Base-by-base conservation (phyloP, 2,888 invertebrate genomes). In the Stenotaenia linearis region DNA sequence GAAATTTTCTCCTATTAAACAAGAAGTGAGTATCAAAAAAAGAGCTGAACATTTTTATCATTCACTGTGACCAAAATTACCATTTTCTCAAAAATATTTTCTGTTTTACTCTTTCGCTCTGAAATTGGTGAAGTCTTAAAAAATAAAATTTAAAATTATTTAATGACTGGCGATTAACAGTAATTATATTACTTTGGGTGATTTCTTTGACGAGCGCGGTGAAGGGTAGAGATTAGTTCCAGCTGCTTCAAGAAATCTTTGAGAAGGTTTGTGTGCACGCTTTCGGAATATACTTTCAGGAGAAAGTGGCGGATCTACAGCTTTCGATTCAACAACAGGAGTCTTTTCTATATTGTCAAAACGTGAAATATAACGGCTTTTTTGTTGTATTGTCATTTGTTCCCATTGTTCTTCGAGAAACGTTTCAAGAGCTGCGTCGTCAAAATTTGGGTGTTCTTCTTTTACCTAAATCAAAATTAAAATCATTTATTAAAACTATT, bases 401-500 rank as follows among this genome's bases (percentile, higher is more conserved):
- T 45, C 78, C 78, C 78, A 78, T 28, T 78, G 28, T 50, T 78
- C 9, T 3, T 18, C 3, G 15, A 78, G 25, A 18, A 28, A 25
- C 7, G 10, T 25, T 25, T 78, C 78, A 12, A 78, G 6, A 25
- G 45, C 25, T 6, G 28, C 28, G 25, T 30, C 15, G 56, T 56
- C 21, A 4, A 78, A 18, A 28, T 78, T 28, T 45, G 78, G 78
- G 18, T 78, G 3, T 9, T 50, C 30, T 28, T 78, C 28, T 32
- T 50, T 78, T 4, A 50, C 12, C 78, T 78, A 28, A 78, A 78
- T n/a, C n/a, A n/a, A n/a, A n/a, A n/a, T n/a, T n/a, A n/a, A n/a
- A n/a, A n/a, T n/a, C n/a, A n/a, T n/a, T n/a, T n/a, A n/a, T n/a
- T n/a, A n/a, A n/a, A n/a, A n/a, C n/a, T n/a, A n/a, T n/a, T n/a